These are phyloP conservation scores for Ganaspis sp. DNA, from an alignment of 1,140 invertebrate species.

Conservation along the genomic window DNA sequence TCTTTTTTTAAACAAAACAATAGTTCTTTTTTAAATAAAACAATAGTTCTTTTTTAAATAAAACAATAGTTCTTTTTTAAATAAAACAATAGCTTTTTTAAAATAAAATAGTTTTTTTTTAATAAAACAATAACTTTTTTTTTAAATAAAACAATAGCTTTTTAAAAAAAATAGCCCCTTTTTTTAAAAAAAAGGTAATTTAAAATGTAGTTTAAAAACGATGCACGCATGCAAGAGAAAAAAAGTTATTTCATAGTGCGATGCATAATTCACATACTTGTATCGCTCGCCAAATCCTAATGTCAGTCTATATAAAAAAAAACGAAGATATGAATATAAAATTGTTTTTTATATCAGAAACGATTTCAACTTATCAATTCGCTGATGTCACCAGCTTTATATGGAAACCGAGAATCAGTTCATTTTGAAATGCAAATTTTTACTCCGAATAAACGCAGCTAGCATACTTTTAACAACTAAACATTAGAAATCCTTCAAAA, in stretches of 20 bases:
- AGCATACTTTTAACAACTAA: too few species aligned
- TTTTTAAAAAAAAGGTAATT: constrained; percentile 12
- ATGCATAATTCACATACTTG: constrained; percentile 80
- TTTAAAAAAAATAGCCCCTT: too few species aligned
- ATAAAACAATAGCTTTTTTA: too few species aligned
- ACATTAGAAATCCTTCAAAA: too few species aligned
- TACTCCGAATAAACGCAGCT: not conserved
- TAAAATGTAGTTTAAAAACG: constrained; percentile 37
- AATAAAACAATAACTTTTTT: too few species aligned
- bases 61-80: too few species aligned
- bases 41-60: too few species aligned
- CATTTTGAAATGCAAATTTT: constrained; percentile 13
- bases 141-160: too few species aligned
- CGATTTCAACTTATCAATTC: not conserved
- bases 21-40: too few species aligned
- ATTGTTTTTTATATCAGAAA: not conserved
- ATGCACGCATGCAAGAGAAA: not conserved
- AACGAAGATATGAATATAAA: constrained; percentile 31
- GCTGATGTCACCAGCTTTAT: constrained; percentile 1
- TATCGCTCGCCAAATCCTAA: constrained; percentile 84
- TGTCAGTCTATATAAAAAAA: constrained; percentile 79
- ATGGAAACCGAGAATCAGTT: not conserved
- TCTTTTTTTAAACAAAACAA: too few species aligned
- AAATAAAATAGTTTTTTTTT: too few species aligned
- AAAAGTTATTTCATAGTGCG: not conserved